Conservation (phyloP, 1,140 invertebrate genomes). For the Vanessa atalanta region DNA sequence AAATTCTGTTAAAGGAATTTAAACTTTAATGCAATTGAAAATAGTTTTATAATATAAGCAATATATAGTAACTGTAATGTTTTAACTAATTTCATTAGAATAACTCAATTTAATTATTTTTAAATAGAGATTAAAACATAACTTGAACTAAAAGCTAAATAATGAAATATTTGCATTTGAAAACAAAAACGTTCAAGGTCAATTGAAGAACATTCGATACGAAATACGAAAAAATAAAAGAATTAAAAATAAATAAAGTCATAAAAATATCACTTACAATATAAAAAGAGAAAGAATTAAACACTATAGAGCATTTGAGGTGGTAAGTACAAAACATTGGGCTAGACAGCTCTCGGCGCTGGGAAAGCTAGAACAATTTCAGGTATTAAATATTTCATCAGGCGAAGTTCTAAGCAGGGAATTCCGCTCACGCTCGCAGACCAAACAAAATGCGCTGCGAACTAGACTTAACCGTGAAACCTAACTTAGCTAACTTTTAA, state of each 20-base stretch:
- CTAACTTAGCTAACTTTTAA: conserved; percentile 25
- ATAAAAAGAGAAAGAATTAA: conserved; percentile 6
- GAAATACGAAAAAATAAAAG: no score
- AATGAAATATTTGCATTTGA: no score
- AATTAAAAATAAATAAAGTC: no score
- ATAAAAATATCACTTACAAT: no score
- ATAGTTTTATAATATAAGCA: not conserved
- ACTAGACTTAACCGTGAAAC: conserved; percentile 27
- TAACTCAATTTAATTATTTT: conserved; percentile 15
- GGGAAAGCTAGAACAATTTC: conserved; percentile 22
- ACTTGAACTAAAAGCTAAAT: no score
- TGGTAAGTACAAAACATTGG: conserved; percentile 21
- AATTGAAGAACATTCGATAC: no score
- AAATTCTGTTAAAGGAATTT: conserved; percentile 11
- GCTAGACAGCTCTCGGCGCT: conserved; percentile 4
- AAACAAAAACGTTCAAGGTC: no score
- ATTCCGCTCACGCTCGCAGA: conserved; percentile 23
- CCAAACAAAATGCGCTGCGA: conserved; percentile 23
- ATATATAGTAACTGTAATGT: not conserved
- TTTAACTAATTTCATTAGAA: conserved; percentile 25
- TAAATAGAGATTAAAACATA: not conserved
- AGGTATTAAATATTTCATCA: conserved; percentile 36
- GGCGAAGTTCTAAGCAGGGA: conserved; percentile 22
- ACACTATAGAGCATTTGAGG: conserved; percentile 18
- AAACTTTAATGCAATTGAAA: conserved; percentile 14